Conservation (phyloP, 64 coral and sea anemone genomes). For the Stylophora pistillata region DNA sequence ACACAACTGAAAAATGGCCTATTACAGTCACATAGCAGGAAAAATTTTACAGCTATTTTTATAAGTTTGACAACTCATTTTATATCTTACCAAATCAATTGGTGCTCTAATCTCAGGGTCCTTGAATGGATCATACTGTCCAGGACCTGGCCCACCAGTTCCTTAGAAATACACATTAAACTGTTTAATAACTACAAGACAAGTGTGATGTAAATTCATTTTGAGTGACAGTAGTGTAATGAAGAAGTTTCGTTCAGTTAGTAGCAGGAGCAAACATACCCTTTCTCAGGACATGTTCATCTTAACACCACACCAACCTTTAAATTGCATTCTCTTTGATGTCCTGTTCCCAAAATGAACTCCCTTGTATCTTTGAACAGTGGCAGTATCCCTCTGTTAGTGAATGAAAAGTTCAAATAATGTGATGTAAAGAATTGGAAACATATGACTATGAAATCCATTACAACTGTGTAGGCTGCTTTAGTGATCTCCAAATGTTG, state of each 20-base stretch:
- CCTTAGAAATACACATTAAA: neutral
- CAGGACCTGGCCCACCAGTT: constrained; percentile 72
- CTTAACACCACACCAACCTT: constrained; percentile 40
- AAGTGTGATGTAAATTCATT: neutral
- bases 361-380: constrained; percentile 83
- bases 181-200: neutral
- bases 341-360: constrained; percentile 89
- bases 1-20: too few relatives aligned
- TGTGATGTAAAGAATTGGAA: neutral
- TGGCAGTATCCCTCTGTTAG: constrained; percentile 62
- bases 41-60: neutral
- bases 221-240: too few relatives aligned
- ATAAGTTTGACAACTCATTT: neutral
- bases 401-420: neutral
- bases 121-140: constrained; percentile 81
- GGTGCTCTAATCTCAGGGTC: constrained; percentile 63
- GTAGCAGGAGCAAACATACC: too few relatives aligned
- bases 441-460: too few relatives aligned
- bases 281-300: too few relatives aligned
- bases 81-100: constrained; percentile 80
- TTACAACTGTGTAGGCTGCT: too few relatives aligned
- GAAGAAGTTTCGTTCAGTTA: too few relatives aligned
- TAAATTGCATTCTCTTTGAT: constrained; percentile 90
- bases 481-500: too few relatives aligned
- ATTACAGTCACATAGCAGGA: too few relatives aligned